Conservation (phyloP, 2,888 invertebrate genomes). For the Caenorhabditis sp. region DNA sequence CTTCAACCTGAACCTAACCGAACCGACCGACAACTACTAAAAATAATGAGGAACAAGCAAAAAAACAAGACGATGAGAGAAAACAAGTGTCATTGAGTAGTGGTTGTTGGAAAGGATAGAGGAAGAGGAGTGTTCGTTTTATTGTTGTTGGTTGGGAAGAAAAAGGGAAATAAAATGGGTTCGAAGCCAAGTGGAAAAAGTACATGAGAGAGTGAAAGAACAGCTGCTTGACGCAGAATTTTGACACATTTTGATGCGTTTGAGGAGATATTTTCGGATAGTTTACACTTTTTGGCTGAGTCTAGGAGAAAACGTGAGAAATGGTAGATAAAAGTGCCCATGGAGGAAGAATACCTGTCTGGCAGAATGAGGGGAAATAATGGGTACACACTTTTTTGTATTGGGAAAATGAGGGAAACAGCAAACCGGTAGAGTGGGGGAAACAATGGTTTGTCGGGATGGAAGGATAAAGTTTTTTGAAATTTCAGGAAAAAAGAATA, state of each 20-base stretch:
- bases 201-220: background rate
- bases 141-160: background rate
- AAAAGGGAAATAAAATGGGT: background rate
- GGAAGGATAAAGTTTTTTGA: too few species aligned
- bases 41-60: slow-evolving; percentile 10
- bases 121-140: slow-evolving; percentile 28
- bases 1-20: slow-evolving; percentile 14
- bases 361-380: background rate
- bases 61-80: background rate
- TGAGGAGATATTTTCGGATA: slow-evolving; percentile 26
- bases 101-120: slow-evolving; percentile 1
- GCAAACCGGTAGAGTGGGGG: too few species aligned
- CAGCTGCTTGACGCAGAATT: slow-evolving; percentile 36
- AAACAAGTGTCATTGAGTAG: slow-evolving; percentile 12
- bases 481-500: background rate
- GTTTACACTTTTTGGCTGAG: too few species aligned
- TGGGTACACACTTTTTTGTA: background rate
- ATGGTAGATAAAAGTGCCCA: background rate
- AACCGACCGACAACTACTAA: background rate
- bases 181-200: background rate
- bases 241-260: slow-evolving; percentile 32
- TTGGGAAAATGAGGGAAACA: too few species aligned
- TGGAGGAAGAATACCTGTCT: too few species aligned
- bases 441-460: too few species aligned
- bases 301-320: background rate